A percentile compares a stretch with the other conserved stretches of the same genome.
phyloP scores from a whole-genome alignment of 92 coral and sea anemone genomes.

The Muricea muricata region DNA sequence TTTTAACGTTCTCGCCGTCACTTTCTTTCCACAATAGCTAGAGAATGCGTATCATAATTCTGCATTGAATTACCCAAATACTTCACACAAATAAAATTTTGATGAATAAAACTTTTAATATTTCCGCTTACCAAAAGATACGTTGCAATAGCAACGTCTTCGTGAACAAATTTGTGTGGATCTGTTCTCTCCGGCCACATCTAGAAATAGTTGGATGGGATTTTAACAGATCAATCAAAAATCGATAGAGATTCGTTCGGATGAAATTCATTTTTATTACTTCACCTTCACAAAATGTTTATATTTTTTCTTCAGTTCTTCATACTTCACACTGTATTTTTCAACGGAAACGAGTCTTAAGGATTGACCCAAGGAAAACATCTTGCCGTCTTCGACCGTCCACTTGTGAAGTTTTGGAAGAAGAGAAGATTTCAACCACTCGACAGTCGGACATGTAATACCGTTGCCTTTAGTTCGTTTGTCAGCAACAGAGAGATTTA shows the following conservation, averaged over 20 bases:
- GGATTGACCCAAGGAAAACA: constrained; percentile 63
- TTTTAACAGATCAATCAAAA: background rate
- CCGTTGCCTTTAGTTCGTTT: constrained; percentile 65
- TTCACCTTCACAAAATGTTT: constrained; percentile 87
- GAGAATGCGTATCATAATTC: too few relatives aligned
- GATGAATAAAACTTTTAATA: too few relatives aligned
- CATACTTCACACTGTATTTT: constrained; percentile 78
- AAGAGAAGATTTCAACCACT: constrained; percentile 84
- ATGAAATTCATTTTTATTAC: too few relatives aligned
- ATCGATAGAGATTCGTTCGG: too few relatives aligned
- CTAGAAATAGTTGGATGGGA: constrained; percentile 39
- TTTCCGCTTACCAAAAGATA: constrained; percentile 78
- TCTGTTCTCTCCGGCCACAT: constrained; percentile 98
- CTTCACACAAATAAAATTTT: too few relatives aligned
- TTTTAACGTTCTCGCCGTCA: constrained; percentile 48
- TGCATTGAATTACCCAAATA: too few relatives aligned
- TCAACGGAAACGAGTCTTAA: constrained; percentile 83
- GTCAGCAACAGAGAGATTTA: constrained; percentile 22
- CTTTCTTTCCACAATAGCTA: constrained; percentile 82
- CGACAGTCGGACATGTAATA: constrained; percentile 82
- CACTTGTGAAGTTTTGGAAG: constrained; percentile 88
- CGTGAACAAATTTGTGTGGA: constrained; percentile 96
- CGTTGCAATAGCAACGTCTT: constrained; percentile 96
- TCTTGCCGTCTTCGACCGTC: constrained; percentile 73
- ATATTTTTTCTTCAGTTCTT: constrained; percentile 78